Base-by-base conservation (phyloP, 1,140 invertebrate species). In the Aphaenogaster floridana region DNA sequence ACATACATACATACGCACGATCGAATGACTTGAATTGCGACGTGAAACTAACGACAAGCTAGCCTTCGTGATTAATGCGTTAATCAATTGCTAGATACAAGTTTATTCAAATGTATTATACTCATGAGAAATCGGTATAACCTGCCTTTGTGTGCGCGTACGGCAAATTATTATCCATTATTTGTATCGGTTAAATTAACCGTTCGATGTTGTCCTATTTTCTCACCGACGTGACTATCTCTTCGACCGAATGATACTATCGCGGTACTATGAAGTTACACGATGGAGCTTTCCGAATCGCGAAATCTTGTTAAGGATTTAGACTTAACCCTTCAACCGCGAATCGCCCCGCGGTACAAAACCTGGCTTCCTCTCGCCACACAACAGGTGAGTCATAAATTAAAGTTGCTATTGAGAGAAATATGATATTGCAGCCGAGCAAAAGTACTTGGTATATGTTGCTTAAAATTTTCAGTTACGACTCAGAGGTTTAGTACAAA, bases 401-500 rank as follows among this genome's bases (percentile, higher is more conserved):
- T 9, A 54, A 83, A 84, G 57, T 76, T 45, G 5, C 78, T 83
- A 64, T 74, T 21, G 0, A 45, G n/a, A 11, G 68, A 28, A 42
- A 68, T 39, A 11, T 2, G 50, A 39, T 52, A n/a, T 34, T 13
- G 6, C 11, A 28, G 28, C 13, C 36, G 15, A 57, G 4, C 2
- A 11, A 76, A 1, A 45, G 3, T 1, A 2, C 11, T 21, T 8
- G 6, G 17, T 28, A 34, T 2, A 34, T 71, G 50, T 78, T 39
- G 5, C 57, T 66, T 2, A 17, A 74, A 34, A 78, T 63, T 95
- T 95, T 87, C 91, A 97, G 96, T 94, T 97, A 74, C 96, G 97
- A n/a, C 94, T 98, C 4, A 95, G 97, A 81, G 97, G 97, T 94
- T 95, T 98, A 79, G 96, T 97, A 88, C 97, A 97, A 96, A 96